Base-by-base conservation (phyloP, 2,113 vertebrate genomes). In the Corvus cornix region DNA sequence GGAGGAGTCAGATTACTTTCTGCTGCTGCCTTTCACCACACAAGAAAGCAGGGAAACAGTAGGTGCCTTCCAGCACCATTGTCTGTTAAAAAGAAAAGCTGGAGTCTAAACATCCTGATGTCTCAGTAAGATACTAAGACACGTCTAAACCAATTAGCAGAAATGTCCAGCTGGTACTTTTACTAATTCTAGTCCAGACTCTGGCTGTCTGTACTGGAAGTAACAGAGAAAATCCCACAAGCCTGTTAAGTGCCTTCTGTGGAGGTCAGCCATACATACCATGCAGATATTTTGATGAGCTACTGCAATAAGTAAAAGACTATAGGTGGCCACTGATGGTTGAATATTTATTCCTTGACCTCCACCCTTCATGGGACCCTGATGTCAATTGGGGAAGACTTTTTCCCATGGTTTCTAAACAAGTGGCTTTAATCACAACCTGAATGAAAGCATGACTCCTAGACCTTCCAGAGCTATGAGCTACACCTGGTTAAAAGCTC, bases 101-200 rank as follows among this genome's bases (percentile, higher is more conserved):
- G 41, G 33, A 43, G 11, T 74, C 72, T 90, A 55, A 93, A 84
- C 39, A 55, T 56, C 55, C 68, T 73, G 43, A 69, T 80, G 59
- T 37, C 62, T 90, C 79, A 70, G 46, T 43, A 52, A 93, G 72
- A 86, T 43, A 48, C 22, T 83, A 85, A 90, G 41, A 85, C 19
- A 13, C 2, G 6, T 55, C 80, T 96, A 87, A 96, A 96, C 74
- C 87, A 89, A 87, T 91, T 89, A 97, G 48, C 39, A 77, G 68
- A 67, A 90, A 63, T 21, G 23, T 95, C 86, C 88, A 95, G 72
- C 66, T 90, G 90, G 48, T 90, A 72, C 3, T 27, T 94, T 90
- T 77, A 46, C 59, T 92, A 92, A 96, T 90, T 86, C 90, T 84
- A 66, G 68, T 39, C 79, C 79, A 93, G 74, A 79, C 33, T 89